Conservation (phyloP, 92 coral and sea anemone genomes). For the Palythoa heliodiscus region DNA sequence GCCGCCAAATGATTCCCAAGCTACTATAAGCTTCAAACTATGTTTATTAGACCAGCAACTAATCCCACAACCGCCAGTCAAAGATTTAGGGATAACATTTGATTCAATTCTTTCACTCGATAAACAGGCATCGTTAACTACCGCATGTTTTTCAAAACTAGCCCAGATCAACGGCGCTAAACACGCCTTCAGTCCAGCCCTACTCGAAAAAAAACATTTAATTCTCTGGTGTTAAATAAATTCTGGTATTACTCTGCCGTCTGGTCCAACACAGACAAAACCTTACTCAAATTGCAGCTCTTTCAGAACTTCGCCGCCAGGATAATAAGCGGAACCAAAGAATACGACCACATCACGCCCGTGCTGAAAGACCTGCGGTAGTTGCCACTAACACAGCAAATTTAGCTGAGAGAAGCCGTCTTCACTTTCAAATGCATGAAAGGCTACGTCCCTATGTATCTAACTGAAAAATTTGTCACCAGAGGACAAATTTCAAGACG, state of each 20-base stretch:
- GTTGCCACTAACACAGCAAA: constrained; percentile 23
- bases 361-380: constrained; percentile 20
- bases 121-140: not conserved
- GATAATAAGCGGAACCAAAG: constrained; percentile 33
- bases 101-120: not conserved
- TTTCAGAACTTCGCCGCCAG: constrained; percentile 59
- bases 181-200: not conserved
- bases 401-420: not conserved
- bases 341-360: constrained; percentile 44
- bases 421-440: not conserved
- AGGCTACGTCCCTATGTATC: not conserved
- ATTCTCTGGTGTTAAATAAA: constrained; percentile 38
- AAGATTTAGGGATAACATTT: not conserved
- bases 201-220: constrained; percentile 10
- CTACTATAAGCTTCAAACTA: not conserved
- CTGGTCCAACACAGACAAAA: constrained; percentile 34
- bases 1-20: not conserved
- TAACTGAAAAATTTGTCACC: too few relatives aligned
- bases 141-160: not conserved
- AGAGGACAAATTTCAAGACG: too few relatives aligned
- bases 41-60: not conserved
- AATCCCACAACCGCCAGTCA: not conserved
- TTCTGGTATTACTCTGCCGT: constrained; percentile 48
- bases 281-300: constrained; percentile 40
- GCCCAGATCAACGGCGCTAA: not conserved